Conservation (phyloP, 2,888 invertebrate species). For the Mimachlamys varia region DNA sequence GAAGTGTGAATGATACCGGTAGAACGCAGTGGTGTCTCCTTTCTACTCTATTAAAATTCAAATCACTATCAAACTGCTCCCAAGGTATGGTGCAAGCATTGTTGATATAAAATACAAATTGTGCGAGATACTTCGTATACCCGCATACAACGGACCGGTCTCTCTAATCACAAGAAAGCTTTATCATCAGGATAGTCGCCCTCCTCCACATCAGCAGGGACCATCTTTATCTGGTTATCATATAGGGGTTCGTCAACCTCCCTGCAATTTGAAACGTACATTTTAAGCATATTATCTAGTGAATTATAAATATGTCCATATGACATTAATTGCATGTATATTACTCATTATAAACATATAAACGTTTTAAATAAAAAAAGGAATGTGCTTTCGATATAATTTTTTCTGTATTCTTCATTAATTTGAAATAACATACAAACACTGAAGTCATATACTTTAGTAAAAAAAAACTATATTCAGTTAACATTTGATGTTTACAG, state of each 20-base stretch:
- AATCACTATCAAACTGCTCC: background rate
- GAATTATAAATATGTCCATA: too few species aligned
- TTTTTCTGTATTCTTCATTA: too few species aligned
- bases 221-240: constrained; percentile 12
- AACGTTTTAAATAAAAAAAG: too few species aligned
- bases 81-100: background rate
- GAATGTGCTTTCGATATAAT: too few species aligned
- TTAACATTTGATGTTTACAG: too few species aligned
- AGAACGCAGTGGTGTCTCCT: background rate
- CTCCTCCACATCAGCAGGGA: background rate
- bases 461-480: too few species aligned
- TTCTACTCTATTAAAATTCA: background rate
- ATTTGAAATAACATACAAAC: too few species aligned
- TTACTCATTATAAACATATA: too few species aligned
- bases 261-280: background rate
- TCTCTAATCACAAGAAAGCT: background rate
- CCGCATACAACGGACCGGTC: background rate
- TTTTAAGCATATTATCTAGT: too few species aligned
- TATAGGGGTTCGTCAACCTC: background rate
- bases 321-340: too few species aligned
- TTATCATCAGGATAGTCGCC: background rate
- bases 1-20: background rate
- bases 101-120: background rate
- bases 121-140: background rate
- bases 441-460: too few species aligned